These are phyloP conservation scores for Chalcis sispes DNA, from an alignment of 2,888 invertebrate species.

Conservation along the genomic window DNA sequence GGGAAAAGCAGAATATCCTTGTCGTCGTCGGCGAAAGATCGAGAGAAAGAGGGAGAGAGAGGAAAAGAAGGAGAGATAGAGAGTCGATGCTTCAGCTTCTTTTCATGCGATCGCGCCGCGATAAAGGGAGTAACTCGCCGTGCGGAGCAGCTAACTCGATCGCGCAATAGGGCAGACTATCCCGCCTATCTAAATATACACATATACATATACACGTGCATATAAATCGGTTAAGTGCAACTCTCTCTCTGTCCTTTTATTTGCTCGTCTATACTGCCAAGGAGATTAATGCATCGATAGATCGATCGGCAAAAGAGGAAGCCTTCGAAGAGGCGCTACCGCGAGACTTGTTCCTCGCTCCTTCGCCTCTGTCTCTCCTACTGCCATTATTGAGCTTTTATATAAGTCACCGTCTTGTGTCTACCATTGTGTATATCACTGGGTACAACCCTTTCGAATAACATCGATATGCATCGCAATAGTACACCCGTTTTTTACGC, in stretches of 20 bases:
- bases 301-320: constrained; percentile 55
- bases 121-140: constrained; percentile 59
- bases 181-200: constrained; percentile 26
- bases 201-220: not conserved
- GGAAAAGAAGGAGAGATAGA: no score
- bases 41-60: not conserved
- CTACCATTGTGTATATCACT: not conserved
- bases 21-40: constrained; percentile 54
- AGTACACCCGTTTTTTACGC: constrained; percentile 2
- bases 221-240: not conserved
- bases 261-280: not conserved
- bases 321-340: constrained; percentile 44
- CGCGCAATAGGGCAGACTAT: constrained; percentile 61
- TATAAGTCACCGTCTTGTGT: constrained; percentile 6
- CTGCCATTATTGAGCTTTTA: constrained; percentile 14
- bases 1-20: constrained; percentile 63
- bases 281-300: constrained; percentile 60
- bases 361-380: constrained; percentile 4
- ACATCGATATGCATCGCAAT: not conserved
- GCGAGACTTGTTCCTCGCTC: constrained; percentile 7
- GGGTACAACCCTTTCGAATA: constrained; percentile 29
- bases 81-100: constrained; percentile 15
- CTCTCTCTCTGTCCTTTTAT: not conserved
- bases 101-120: constrained; percentile 59
- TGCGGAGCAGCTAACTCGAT: constrained; percentile 54